These are phyloP conservation scores for Mimachlamys varia DNA, from an alignment of 2,888 invertebrate genomes.

Conservation along the genomic window DNA sequence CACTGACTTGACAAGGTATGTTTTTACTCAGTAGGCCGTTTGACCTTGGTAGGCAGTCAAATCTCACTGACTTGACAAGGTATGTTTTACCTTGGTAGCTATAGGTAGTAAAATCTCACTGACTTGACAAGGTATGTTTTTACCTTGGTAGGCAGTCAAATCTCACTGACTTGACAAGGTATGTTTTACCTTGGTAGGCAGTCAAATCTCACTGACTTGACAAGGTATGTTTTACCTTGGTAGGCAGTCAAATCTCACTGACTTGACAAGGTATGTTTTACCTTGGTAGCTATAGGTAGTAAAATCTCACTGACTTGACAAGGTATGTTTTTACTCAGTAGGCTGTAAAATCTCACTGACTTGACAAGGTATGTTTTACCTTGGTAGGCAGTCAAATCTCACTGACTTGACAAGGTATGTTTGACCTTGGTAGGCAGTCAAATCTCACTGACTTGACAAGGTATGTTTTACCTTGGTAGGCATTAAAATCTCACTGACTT, in stretches of 20 bases:
- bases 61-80: background rate
- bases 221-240: background rate
- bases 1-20: slow-evolving; percentile 1
- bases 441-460: background rate
- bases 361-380: too few relatives aligned
- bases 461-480: background rate
- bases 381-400: background rate
- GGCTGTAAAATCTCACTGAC: background rate
- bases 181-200: background rate
- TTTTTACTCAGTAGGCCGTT: too few relatives aligned
- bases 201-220: background rate
- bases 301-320: background rate
- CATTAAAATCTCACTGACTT: background rate
- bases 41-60: background rate
- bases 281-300: background rate
- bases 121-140: too few relatives aligned
- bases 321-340: too few relatives aligned
- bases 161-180: background rate
- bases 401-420: too few relatives aligned
- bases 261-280: too few relatives aligned
- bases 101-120: background rate
- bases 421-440: background rate
- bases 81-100: background rate
- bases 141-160: background rate
- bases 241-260: background rate